Conservation (phyloP, 1,140 invertebrate species). For the Papilio aristodemus region DNA sequence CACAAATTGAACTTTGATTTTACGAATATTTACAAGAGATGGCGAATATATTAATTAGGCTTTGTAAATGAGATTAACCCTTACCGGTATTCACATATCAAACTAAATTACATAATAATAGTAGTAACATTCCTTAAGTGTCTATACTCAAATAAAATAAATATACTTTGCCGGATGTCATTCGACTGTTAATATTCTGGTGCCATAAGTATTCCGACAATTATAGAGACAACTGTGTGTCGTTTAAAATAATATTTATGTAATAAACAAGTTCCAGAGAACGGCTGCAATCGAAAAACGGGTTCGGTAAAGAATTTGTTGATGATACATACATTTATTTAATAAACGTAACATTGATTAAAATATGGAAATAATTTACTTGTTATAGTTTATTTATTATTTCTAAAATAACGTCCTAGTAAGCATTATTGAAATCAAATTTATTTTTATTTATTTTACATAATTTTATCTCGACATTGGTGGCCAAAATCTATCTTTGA, state of each 20-base stretch:
- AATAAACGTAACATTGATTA: too few species aligned
- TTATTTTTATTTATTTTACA: too few species aligned
- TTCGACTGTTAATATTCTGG: neutral
- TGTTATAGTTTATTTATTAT: too few species aligned
- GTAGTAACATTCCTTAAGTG: neutral
- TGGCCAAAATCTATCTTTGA: neutral
- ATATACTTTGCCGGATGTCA: neutral
- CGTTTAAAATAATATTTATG: neutral
- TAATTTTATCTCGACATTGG: too few species aligned
- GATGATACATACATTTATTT: too few species aligned
- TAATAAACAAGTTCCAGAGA: too few species aligned
- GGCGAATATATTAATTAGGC: neutral
- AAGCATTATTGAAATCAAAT: too few species aligned
- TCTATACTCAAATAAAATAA: neutral
- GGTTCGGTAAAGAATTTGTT: too few species aligned
- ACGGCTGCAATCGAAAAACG: too few species aligned
- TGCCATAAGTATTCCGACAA: neutral
- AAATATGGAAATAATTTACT: too few species aligned
- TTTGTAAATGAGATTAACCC: neutral
- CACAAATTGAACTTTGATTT: neutral
- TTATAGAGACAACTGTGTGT: neutral
- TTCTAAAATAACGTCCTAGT: too few species aligned
- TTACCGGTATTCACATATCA: neutral
- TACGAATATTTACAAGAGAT: neutral
- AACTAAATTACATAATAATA: neutral